Evolutionary conservation across 2,888 invertebrate genomes (phyloP), one percentile per base, ranked within the genome.

Genomic region (Folsomia manolachei): DNA sequence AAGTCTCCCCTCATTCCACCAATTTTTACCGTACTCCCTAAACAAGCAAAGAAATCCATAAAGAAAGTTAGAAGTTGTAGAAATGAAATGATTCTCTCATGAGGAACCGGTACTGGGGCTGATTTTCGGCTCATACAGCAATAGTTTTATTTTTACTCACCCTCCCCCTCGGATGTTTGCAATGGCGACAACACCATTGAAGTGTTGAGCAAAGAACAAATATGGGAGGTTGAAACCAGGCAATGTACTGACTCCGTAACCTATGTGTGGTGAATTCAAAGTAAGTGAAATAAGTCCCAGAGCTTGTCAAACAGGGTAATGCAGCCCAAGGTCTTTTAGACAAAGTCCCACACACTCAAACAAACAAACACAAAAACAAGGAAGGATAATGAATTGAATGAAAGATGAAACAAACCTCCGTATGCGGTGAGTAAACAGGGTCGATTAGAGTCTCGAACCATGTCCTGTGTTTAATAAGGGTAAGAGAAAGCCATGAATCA

Each of bases 141-240:
- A n/a, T n/a, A n/a, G n/a, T n/a, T n/a, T n/a, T n/a, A n/a, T n/a
- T n/a, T n/a, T n/a, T 18, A 83, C 88, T 85, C 83, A 94, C 93
- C 96, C 96, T 82, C 97, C 98, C 70, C 98, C 98, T 65, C 98
- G 88, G 69, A 98, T 91, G 86, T 97, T 98, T 27, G 97, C 92
- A 78, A 95, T 88, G 19, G 95, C 97, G 75, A 93, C 88, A 67
- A 97, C 88, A 1, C 97, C 97, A 83, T 90, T 88, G 79, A 97
- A 90, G 82, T 94, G 90, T 82, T 95, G 71, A 1, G 71, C 71
- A 60, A 71, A 71, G 18, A 71, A 25, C 2, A 71, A 52, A 51
- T 65, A 74, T 91, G 82, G 97, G 90, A 84, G 95, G 95, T 78
- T 95, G 89, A 52, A 96, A 84, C 71, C 94, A 87, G 97, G 97